A percentile compares a stretch with the other conserved stretches of the same genome.
These are phyloP conservation scores for Motacilla tschutschensis DNA, from an alignment of 2,113 vertebrate genomes.

Conservation along the genomic window DNA sequence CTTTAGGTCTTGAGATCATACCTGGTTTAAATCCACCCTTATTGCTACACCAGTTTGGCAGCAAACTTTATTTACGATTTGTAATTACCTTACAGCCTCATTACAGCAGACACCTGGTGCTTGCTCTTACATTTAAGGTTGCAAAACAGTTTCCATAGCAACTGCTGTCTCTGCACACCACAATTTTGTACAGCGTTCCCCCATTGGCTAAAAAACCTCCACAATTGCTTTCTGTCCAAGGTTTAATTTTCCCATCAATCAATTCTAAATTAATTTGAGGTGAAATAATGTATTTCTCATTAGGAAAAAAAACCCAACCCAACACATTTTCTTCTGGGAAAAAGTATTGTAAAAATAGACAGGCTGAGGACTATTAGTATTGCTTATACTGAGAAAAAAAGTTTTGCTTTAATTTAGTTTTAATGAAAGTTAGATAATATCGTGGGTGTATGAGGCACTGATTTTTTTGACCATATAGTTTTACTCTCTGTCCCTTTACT, in stretches of 20 bases:
- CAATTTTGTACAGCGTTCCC: neutral
- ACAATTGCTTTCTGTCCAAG: constrained; percentile 24
- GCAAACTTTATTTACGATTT: constrained; percentile 29
- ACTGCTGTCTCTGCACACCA: neutral
- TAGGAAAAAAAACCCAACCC: neutral
- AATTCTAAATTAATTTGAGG: constrained; percentile 47
- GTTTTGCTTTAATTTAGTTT: neutral
- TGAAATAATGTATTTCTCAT: constrained; percentile 18
- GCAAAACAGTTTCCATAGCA: constrained; percentile 48
- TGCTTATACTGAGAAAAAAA: neutral
- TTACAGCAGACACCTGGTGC: constrained; percentile 34
- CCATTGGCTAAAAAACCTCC: neutral
- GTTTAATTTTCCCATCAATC: constrained; percentile 51
- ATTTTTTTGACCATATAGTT: neutral
- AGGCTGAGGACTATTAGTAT: neutral
- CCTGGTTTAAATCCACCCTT: neutral
- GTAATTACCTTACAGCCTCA: constrained; percentile 21
- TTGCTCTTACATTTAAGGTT: constrained; percentile 8
- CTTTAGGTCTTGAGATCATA: neutral
- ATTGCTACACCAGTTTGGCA: neutral
- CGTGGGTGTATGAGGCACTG: neutral
- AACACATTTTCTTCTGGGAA: neutral
- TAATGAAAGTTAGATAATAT: neutral
- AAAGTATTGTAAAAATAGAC: neutral
- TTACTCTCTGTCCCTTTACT: neutral